Conservation (phyloP, 2,888 invertebrate genomes). For the Teleogryllus oceanicus region DNA sequence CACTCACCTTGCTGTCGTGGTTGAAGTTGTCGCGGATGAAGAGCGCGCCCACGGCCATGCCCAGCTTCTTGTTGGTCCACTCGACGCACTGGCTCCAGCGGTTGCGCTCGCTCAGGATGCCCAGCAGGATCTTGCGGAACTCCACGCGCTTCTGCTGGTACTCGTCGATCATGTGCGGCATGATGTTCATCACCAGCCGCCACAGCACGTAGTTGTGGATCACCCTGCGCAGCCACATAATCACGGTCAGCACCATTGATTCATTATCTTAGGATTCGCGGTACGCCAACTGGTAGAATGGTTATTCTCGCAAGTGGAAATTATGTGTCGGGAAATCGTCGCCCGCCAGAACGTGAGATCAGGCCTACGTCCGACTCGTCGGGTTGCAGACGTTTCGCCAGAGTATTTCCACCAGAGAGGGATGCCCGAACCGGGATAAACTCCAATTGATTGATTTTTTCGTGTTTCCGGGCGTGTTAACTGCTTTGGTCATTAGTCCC, state of each 20-base stretch:
- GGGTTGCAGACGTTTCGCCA: too few species aligned
- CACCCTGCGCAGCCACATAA: slow-evolving; percentile 49
- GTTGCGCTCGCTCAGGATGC: slow-evolving; percentile 68
- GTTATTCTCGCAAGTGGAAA: accelerated
- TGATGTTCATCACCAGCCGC: slow-evolving; percentile 68
- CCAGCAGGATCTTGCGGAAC: slow-evolving; percentile 69
- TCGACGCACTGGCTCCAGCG: slow-evolving; percentile 79
- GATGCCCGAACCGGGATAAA: too few species aligned
- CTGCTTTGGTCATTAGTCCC: too few species aligned
- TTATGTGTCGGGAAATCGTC: too few species aligned
- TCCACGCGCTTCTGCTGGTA: slow-evolving; percentile 71
- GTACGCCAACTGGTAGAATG: too few species aligned
- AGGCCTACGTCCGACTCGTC: too few species aligned
- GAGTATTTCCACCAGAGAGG: too few species aligned
- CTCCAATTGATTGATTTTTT: too few species aligned
- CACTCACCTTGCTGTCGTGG: slow-evolving; percentile 68
- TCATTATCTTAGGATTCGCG: too few species aligned
- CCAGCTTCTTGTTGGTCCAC: slow-evolving; percentile 81
- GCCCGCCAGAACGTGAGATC: too few species aligned
- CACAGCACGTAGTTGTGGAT: slow-evolving; percentile 75
- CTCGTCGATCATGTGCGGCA: slow-evolving; percentile 73
- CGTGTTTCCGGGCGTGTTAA: too few species aligned
- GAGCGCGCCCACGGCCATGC: slow-evolving; percentile 81
- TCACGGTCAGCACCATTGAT: too few species aligned
- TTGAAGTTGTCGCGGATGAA: slow-evolving; percentile 83